Percentiles rank a stretch among this genome's conserved stretches.
These are phyloP conservation scores for Thamnophis elegans DNA, from an alignment of 2,797 vertebrate species.

Conservation along the genomic window DNA sequence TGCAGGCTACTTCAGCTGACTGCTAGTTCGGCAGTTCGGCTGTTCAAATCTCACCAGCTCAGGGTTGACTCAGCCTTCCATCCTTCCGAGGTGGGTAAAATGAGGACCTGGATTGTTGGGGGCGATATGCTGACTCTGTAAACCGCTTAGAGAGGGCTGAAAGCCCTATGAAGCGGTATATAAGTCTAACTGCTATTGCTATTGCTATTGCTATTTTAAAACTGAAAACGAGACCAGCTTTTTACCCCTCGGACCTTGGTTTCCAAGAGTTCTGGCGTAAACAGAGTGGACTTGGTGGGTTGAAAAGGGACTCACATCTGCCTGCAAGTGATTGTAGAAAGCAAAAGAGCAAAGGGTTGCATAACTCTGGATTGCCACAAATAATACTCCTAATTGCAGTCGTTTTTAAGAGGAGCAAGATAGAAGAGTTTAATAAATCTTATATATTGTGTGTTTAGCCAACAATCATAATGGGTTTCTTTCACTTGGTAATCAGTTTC, in stretches of 20 bases:
- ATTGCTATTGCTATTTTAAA: too few species aligned
- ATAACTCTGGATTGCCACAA: constrained; percentile 14
- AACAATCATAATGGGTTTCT: not conserved
- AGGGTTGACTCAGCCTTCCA: too few species aligned
- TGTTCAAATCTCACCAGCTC: too few species aligned
- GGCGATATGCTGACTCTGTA: too few species aligned
- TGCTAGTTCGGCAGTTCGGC: too few species aligned
- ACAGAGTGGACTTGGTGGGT: not conserved
- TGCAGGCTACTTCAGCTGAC: too few species aligned
- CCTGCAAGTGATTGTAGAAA: not conserved
- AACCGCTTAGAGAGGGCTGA: too few species aligned
- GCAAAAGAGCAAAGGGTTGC: not conserved
- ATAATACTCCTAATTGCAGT: constrained; percentile 18
- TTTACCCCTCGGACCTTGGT: not conserved
- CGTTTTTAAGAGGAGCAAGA: constrained; percentile 6
- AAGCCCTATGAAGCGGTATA: too few species aligned
- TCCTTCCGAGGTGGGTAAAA: too few species aligned
- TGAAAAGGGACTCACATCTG: not conserved
- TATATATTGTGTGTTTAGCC: constrained; percentile 1
- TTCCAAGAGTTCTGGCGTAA: not conserved
- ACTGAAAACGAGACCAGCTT: not conserved
- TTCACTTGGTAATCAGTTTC: constrained; percentile 8
- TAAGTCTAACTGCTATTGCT: too few species aligned
- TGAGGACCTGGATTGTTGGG: too few species aligned
- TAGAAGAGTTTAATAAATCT: constrained; percentile 2